Evolutionary conservation across 1,140 invertebrate species (phyloP).

Genomic region (Penaeus indicus): DNA sequence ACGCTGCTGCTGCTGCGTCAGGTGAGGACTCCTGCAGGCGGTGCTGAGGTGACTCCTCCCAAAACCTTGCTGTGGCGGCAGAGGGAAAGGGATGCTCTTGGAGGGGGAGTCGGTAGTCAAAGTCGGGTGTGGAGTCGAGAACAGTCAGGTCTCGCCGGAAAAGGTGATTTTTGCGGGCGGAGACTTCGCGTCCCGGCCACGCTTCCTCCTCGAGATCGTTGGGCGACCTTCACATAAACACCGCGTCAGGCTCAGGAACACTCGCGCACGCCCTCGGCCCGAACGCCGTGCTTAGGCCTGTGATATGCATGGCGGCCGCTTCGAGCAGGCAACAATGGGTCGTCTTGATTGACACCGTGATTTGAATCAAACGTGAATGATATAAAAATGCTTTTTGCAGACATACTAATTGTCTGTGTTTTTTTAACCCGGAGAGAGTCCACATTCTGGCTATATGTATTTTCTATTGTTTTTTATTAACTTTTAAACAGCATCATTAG

Average conservation of each 20-base stretch:
- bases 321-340: too few relatives aligned
- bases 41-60: slow-evolving; percentile 15
- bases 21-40: not conserved
- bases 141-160: slow-evolving; percentile 40
- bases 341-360: not conserved
- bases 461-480: too few relatives aligned
- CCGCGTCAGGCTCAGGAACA: slow-evolving; percentile 5
- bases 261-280: not conserved
- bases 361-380: too few relatives aligned
- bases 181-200: slow-evolving; percentile 26
- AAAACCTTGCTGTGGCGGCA: slow-evolving; percentile 32
- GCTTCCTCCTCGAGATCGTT: slow-evolving; percentile 25
- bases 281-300: not conserved
- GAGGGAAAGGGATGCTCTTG: not conserved
- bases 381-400: too few relatives aligned
- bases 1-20: not conserved
- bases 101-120: slow-evolving; percentile 44
- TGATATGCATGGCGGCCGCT: not conserved
- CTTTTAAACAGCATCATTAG: too few relatives aligned
- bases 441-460: too few relatives aligned
- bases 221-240: slow-evolving; percentile 50
- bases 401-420: too few relatives aligned
- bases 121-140: slow-evolving; percentile 46
- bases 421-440: too few relatives aligned
- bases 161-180: not conserved